A percentile compares a stretch with the other conserved stretches of the same genome.
Evolutionary conservation across 2,797 vertebrate genomes (phyloP).

Genomic region (Chelidonichthys spinosus): DNA sequence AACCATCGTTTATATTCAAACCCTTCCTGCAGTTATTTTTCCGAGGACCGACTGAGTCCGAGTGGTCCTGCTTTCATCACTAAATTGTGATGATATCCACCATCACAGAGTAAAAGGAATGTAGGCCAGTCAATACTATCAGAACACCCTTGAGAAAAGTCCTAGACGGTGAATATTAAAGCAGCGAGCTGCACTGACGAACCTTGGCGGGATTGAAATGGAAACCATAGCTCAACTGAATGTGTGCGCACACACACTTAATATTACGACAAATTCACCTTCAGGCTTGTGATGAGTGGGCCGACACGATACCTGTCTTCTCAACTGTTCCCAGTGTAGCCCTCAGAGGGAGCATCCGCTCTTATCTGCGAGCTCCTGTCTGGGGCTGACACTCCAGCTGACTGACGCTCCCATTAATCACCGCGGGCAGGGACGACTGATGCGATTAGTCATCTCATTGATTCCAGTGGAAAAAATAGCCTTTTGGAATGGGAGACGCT

Average conservation of each 20-base stretch:
- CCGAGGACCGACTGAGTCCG: constrained; percentile 31
- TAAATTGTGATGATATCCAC: constrained; percentile 65
- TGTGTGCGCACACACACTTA: background rate
- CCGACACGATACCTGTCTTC: constrained; percentile 69
- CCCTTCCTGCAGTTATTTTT: constrained; percentile 30
- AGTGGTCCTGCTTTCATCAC: constrained; percentile 51
- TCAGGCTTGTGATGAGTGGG: constrained; percentile 50
- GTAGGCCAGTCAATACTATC: constrained; percentile 59
- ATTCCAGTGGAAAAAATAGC: constrained; percentile 77
- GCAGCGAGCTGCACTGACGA: constrained; percentile 25
- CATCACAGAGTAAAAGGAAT: constrained; percentile 49
- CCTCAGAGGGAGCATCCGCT: constrained; percentile 53
- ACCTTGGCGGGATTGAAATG: constrained; percentile 46
- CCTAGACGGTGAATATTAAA: constrained; percentile 61
- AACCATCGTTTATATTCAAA: constrained; percentile 25
- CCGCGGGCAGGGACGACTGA: constrained; percentile 75
- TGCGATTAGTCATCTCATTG: constrained; percentile 87
- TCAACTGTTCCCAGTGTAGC: constrained; percentile 56
- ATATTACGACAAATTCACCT: constrained; percentile 58
- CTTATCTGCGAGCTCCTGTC: constrained; percentile 78
- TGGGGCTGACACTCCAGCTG: constrained; percentile 72
- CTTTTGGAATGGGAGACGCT: constrained; percentile 73
- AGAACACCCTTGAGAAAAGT: constrained; percentile 65
- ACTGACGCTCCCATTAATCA: constrained; percentile 85
- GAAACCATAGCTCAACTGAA: constrained; percentile 44